These are phyloP conservation scores for Aporophyla lueneburgensis DNA, from an alignment of 2,888 invertebrate species.

Conservation along the genomic window DNA sequence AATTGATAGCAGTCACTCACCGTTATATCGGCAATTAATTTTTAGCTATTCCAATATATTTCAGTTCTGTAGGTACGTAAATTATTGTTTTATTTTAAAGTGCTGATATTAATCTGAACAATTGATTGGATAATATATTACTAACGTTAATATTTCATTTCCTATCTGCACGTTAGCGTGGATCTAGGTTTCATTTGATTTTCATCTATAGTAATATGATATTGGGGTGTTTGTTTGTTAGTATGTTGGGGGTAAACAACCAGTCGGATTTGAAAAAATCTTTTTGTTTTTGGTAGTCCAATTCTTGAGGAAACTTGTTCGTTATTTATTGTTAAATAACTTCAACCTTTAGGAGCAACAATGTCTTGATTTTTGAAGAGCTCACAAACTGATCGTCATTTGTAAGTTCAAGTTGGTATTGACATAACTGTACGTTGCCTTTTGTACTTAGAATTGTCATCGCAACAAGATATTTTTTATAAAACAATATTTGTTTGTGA, in stretches of 20 bases:
- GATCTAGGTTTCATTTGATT: background rate
- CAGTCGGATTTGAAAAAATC: no score
- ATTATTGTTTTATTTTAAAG: background rate
- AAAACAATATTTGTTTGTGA: background rate
- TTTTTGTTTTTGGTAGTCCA: no score
- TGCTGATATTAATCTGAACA: slow-evolving; percentile 7
- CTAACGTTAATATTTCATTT: background rate
- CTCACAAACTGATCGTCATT: background rate
- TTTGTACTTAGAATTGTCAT: background rate
- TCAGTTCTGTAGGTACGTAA: background rate
- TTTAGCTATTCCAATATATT: slow-evolving; percentile 9
- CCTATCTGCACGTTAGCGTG: background rate
- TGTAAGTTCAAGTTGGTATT: background rate
- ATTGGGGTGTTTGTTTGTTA: no score
- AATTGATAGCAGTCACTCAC: slow-evolving; percentile 9
- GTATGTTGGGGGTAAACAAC: no score
- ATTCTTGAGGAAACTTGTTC: no score
- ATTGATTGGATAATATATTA: slow-evolving; percentile 14
- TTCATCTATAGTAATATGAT: no score
- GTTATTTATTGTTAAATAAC: no score
- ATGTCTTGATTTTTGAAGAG: background rate
- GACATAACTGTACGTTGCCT: background rate
- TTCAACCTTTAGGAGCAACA: no score
- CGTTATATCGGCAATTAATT: background rate
- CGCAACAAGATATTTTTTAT: background rate